These are phyloP conservation scores for Poecilia velifera DNA, from an alignment of 2,797 vertebrate species.

Conservation along the genomic window DNA sequence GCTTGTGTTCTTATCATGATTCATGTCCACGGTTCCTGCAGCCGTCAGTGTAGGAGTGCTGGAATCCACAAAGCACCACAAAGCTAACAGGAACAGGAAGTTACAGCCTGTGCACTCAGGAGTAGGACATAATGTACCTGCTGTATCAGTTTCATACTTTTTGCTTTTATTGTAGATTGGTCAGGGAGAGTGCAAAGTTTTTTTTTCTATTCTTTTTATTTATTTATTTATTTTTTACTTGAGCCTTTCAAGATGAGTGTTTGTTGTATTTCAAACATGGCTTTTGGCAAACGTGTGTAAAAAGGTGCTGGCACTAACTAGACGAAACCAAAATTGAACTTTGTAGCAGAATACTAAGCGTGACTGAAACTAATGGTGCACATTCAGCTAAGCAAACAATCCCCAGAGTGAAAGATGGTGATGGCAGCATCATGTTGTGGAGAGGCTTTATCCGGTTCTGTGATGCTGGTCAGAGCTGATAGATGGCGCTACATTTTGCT, in stretches of 20 bases:
- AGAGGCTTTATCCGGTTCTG: neutral
- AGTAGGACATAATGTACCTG: neutral
- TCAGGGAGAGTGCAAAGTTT: neutral
- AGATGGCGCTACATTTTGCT: neutral
- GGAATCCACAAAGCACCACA: neutral
- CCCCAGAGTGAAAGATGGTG: neutral
- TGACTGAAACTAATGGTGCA: neutral
- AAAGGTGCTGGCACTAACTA: neutral
- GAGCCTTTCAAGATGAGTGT: neutral
- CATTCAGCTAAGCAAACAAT: neutral
- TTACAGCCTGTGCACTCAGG: neutral
- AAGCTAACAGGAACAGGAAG: constrained; percentile 22
- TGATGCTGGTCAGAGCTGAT: neutral
- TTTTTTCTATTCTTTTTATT: neutral
- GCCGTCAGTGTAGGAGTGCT: neutral
- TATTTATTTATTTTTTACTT: too few relatives aligned
- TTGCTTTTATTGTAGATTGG: neutral
- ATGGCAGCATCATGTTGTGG: neutral
- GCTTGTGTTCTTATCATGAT: neutral
- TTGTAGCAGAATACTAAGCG: neutral
- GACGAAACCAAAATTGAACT: neutral
- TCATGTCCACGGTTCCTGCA: neutral
- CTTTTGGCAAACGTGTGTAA: neutral
- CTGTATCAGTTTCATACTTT: neutral
- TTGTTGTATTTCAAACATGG: neutral